Evolutionary conservation across 2,797 vertebrate species (phyloP).

Genomic region (Micropoecilia bifurca): DNA sequence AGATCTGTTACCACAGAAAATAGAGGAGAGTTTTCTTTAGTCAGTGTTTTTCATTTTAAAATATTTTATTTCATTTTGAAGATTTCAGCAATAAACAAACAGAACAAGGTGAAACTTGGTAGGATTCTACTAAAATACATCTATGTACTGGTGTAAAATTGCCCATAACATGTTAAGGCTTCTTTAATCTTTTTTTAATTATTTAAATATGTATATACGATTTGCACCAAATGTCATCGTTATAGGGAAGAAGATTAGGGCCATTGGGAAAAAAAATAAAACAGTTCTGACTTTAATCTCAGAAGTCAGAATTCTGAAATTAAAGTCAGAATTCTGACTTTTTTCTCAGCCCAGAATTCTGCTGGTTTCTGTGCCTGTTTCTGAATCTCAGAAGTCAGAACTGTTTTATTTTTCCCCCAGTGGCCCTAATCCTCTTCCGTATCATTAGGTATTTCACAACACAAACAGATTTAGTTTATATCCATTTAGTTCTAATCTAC

Average conservation of each 20-base stretch:
- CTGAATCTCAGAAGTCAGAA: no score
- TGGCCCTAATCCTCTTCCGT: no score
- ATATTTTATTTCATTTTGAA: neutral
- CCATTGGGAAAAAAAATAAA: no score
- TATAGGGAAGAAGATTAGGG: no score
- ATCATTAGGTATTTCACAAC: neutral
- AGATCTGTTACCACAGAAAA: conserved; percentile 83
- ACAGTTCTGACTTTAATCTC: no score
- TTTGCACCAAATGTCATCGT: neutral
- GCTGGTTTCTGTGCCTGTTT: no score
- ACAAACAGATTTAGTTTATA: neutral
- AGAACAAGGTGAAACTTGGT: neutral
- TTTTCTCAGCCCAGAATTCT: no score
- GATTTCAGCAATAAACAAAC: neutral
- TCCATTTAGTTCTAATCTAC: neutral
- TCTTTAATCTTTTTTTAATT: neutral
- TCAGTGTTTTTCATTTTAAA: neutral
- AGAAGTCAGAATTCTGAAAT: no score
- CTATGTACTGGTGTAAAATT: neutral
- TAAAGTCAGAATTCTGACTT: no score
- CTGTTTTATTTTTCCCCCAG: no score
- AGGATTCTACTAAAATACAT: neutral
- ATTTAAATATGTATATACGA: neutral
- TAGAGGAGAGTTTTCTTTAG: neutral
- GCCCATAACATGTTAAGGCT: neutral